Evolutionary conservation across 2,113 vertebrate genomes (phyloP).

Genomic region (Zootoca vivipara): DNA sequence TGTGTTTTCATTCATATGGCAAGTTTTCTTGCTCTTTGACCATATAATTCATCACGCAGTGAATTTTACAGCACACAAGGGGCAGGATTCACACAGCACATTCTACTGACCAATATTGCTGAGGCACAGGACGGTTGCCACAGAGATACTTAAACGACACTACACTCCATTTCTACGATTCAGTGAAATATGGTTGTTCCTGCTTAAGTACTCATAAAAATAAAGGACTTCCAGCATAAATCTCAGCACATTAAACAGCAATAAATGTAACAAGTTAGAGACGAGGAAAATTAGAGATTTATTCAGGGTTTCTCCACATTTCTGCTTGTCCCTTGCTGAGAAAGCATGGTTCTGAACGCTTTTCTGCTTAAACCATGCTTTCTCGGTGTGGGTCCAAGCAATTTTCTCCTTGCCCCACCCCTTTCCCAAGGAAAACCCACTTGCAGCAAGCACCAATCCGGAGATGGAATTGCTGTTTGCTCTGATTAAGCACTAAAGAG

Average conservation of each 20-base stretch:
- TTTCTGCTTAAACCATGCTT: too few relatives aligned
- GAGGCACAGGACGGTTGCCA: neutral
- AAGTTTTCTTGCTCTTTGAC: neutral
- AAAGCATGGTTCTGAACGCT: too few relatives aligned
- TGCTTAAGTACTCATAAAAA: constrained; percentile 34
- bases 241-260: constrained; percentile 33
- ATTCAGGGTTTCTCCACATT: neutral
- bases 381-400: too few relatives aligned
- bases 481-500: too few relatives aligned
- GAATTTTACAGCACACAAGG: neutral
- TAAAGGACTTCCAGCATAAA: constrained; percentile 30
- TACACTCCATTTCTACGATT: constrained; percentile 17
- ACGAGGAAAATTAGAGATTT: constrained; percentile 12
- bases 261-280: constrained; percentile 2
- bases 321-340: too few relatives aligned
- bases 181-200: constrained; percentile 18
- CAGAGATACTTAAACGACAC: neutral
- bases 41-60: neutral
- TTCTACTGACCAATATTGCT: neutral
- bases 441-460: too few relatives aligned
- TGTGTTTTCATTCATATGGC: neutral
- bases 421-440: too few relatives aligned
- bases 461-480: too few relatives aligned
- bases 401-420: too few relatives aligned
- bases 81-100: neutral